phyloP scores from a whole-genome alignment of 2,113 vertebrate species.

The Epinephelus lanceolatus region DNA sequence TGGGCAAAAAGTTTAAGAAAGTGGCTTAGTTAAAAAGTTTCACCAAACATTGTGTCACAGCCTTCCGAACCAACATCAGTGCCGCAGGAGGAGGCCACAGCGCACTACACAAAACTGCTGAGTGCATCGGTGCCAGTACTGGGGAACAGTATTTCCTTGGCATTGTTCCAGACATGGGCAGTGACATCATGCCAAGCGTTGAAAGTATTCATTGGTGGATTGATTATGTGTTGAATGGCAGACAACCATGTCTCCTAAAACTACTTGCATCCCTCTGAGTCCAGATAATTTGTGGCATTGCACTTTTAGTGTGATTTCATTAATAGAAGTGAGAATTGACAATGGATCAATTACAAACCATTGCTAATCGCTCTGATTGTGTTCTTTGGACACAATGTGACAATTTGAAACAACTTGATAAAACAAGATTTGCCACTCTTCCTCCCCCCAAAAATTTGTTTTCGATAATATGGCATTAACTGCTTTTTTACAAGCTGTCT shows the following conservation, averaged over 20 bases:
- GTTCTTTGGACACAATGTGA: no score
- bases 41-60: background rate
- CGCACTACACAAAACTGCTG: background rate
- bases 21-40: background rate
- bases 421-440: no score
- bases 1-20: background rate
- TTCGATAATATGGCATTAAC: no score
- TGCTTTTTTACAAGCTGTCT: no score
- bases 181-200: background rate
- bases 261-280: background rate
- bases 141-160: background rate
- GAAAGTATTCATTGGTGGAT: background rate
- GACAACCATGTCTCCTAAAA: background rate
- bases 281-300: background rate
- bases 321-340: background rate
- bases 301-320: background rate
- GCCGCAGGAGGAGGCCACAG: background rate
- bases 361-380: background rate
- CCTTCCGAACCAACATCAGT: background rate
- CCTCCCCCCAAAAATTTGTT: no score
- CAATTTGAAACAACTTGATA: no score
- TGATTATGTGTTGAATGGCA: background rate
- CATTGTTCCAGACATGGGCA: background rate
- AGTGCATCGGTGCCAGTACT: background rate
- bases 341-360: background rate